These are phyloP conservation scores for Dolichopus griseipennis DNA, from an alignment of 2,888 invertebrate genomes.

Conservation along the genomic window DNA sequence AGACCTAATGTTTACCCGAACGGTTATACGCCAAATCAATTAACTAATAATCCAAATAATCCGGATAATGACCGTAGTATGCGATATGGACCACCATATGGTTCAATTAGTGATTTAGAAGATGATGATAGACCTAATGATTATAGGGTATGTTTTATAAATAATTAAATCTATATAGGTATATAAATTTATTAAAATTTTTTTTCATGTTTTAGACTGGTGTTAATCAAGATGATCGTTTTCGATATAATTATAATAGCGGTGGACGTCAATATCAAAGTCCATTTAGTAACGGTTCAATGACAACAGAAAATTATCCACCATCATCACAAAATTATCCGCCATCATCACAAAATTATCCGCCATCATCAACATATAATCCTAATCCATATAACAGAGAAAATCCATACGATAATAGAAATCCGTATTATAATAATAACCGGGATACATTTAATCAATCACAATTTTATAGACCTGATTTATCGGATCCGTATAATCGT, in stretches of 20 bases:
- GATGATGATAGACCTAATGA: slow-evolving; percentile 38
- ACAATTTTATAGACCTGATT: slow-evolving; percentile 11
- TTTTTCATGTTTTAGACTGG: not conserved
- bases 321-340: not conserved
- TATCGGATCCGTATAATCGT: slow-evolving; percentile 18
- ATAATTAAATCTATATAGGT: not conserved
- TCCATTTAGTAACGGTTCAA: slow-evolving; percentile 28
- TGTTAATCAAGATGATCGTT: slow-evolving; percentile 30
- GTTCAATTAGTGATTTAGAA: slow-evolving; percentile 25
- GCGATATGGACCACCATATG: slow-evolving; percentile 40
- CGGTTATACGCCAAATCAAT: slow-evolving; percentile 30
- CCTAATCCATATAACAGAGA: slow-evolving; percentile 20
- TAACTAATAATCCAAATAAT: slow-evolving; percentile 27
- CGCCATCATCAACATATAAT: slow-evolving; percentile 10
- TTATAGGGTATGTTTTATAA: slow-evolving; percentile 30
- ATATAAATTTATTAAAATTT: not conserved
- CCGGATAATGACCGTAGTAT: slow-evolving; percentile 38
- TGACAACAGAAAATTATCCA: slow-evolving; percentile 2
- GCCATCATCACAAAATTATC: not conserved
- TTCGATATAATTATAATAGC: slow-evolving; percentile 26
- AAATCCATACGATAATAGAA: slow-evolving; percentile 18
- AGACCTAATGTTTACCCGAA: slow-evolving; percentile 36
- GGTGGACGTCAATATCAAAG: slow-evolving; percentile 30
- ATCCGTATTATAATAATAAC: slow-evolving; percentile 26
- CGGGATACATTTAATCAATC: slow-evolving; percentile 17